Base-by-base conservation (phyloP, 1,140 invertebrate genomes). In the Galendromus occidentalis region DNA sequence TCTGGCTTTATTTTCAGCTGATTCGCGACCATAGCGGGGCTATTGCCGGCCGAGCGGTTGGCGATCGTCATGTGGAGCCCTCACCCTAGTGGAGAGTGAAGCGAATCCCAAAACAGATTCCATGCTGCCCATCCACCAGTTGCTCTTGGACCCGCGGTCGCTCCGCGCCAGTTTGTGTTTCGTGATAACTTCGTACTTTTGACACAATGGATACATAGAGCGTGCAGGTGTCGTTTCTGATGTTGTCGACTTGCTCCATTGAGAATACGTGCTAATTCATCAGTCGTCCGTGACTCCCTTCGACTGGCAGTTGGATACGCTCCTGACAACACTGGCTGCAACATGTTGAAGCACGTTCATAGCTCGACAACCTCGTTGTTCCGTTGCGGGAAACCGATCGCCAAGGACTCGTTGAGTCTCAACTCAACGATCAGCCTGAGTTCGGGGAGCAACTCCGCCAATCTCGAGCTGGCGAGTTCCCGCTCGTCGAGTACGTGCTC, bases 381-480 rank as follows among this genome's bases (percentile, higher is more conserved):
- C 9, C 51, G 51, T 33, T 59, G 51, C 22, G 51, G 51, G 12
- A 59, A 59, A 25, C 51, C 51, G 33, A 25, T 59, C 25, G 51
- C 51, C 51, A 59, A 59, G 20, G 51, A 59, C 9, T 59, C 51
- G 20, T 22, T 59, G 51, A 59, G 51, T 33, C 51, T 59, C 14
- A 59, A 59, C 22, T 59, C 51, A 22, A 59, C 25, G 25, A 59
- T 59, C 51, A 59, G 51, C 20, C 20, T 59, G 51, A 59, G 22
- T 59, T 59, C 51, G 2, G 22, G 51, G 14, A 25, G 51, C 22
- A 59, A 59, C 22, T 59, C 51, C 25, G 51, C 51, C 20, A 59
- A 59, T 59, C 51, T 59, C 22, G 51, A 59, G 33, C 33, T 59
- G 51, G 51, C 51, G 14, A 59, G 51, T 25, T 59, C 51, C 25